phyloP scores from a whole-genome alignment of 2,888 invertebrate species.

The Dioctria linearis region DNA sequence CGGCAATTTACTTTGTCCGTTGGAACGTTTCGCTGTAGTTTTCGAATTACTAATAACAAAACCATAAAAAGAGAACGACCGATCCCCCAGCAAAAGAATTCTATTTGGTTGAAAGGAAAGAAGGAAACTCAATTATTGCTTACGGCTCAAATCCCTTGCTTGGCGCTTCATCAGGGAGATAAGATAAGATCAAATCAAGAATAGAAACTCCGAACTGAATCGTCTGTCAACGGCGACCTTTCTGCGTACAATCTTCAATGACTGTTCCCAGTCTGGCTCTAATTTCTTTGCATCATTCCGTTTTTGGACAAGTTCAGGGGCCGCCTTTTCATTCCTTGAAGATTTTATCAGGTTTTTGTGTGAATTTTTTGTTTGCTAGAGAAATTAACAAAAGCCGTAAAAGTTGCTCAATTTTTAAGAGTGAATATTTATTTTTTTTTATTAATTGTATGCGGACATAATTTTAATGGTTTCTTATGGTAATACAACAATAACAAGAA shows the following conservation, averaged over 20 bases:
- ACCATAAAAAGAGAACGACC: slow-evolving; percentile 25
- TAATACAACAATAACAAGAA: too few species aligned
- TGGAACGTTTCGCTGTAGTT: slow-evolving; percentile 26
- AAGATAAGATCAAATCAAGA: slow-evolving; percentile 37
- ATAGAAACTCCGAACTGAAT: slow-evolving; percentile 19
- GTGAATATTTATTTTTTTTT: too few species aligned
- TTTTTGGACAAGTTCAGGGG: slow-evolving; percentile 4
- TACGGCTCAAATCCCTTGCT: background rate
- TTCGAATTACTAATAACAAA: slow-evolving; percentile 13
- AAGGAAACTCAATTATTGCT: slow-evolving; percentile 4
- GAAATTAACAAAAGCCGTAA: too few species aligned
- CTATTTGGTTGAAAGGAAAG: slow-evolving; percentile 3
- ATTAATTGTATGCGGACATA: too few species aligned
- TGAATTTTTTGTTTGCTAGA: background rate
- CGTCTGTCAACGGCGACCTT: slow-evolving; percentile 4
- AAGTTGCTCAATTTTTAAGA: too few species aligned
- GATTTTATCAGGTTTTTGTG: background rate
- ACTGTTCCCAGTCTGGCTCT: slow-evolving; percentile 23
- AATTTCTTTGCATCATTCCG: slow-evolving; percentile 31
- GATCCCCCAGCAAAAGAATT: slow-evolving; percentile 20
- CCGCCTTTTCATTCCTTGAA: background rate
- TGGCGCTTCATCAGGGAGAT: slow-evolving; percentile 16
- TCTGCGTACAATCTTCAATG: background rate
- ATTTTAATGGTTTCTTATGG: too few species aligned
- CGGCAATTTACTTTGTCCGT: slow-evolving; percentile 18